Evolutionary conservation across 2,888 invertebrate genomes (phyloP), one percentile per base, ranked within the genome.

Genomic region (Amaurobius ferox): DNA sequence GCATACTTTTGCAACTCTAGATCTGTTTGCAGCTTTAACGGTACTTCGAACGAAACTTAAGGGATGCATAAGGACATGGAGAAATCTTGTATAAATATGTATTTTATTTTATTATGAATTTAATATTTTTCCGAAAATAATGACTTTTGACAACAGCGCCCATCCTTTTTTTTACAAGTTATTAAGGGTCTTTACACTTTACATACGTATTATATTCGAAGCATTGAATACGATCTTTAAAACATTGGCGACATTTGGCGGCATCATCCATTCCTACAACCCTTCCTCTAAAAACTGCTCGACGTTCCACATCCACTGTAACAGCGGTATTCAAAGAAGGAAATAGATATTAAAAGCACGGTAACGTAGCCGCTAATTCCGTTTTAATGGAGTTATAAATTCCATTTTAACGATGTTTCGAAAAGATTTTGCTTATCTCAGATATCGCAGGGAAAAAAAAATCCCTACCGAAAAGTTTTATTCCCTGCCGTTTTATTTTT

Each of bases 301-400:
- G 62, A 30, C 77, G 71, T 66, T 71, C 48, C 23, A 30, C 74
- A 44, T 35, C 55, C 44, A 71, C 28, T 26, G 48, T 30, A 77
- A 83, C 83, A 83, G 76, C 77, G 76, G 83, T 71, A 77, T 83
- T 83, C 83, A 83, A 76, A 83, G 66, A 30, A 77, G 77, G 71
- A 76, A 77, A 77, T 76, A 71, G 76, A 77, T 77, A 83, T 83
- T 83, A 77, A 83, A 83, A 44, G 48, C 7, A 40, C 44, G 9
- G 83, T 70, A 77, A 71, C 66, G 28, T 62, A 66, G 64, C 64
- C 76, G 83, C 83, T 83, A 83, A 83, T 83, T 83, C 83, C 66
- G 71, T 71, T 83, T 83, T 83, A 83, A 83, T 83, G 83, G 83
- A 83, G 74, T 70, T 83, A 83, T 83, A 83, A 83, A 83, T 83